phyloP scores from a whole-genome alignment of 2,888 invertebrate genomes.

The Pyrochroa serraticornis region DNA sequence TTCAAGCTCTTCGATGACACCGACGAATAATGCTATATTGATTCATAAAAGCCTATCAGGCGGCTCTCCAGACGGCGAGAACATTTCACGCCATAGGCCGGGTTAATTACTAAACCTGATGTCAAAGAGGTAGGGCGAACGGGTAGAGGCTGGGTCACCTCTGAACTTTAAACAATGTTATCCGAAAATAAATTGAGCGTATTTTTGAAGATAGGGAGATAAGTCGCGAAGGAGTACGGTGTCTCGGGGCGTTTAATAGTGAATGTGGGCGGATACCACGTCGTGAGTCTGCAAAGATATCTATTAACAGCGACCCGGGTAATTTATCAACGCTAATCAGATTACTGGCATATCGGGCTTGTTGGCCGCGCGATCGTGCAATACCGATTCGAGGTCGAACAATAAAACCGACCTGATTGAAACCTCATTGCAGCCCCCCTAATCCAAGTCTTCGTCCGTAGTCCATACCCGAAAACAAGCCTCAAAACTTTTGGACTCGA shows the following conservation, averaged over 20 bases:
- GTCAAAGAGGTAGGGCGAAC: too few relatives aligned
- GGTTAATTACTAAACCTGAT: too few relatives aligned
- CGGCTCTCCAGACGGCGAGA: too few relatives aligned
- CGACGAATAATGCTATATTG: slow-evolving; percentile 15
- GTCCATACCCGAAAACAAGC: too few relatives aligned
- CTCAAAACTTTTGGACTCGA: too few relatives aligned
- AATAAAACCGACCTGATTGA: slow-evolving; percentile 34
- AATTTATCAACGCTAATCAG: slow-evolving; percentile 56
- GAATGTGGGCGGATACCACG: slow-evolving; percentile 41
- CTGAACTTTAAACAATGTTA: slow-evolving; percentile 32
- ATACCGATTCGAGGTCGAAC: slow-evolving; percentile 46
- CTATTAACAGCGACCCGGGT: slow-evolving; percentile 52
- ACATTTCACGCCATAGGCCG: too few relatives aligned
- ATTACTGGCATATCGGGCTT: slow-evolving; percentile 52
- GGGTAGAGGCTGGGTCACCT: slow-evolving; percentile 13
- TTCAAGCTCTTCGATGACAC: slow-evolving; percentile 20
- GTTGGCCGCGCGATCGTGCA: slow-evolving; percentile 51
- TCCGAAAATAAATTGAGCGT: slow-evolving; percentile 36
- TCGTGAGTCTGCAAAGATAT: slow-evolving; percentile 54
- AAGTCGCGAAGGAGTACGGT: slow-evolving; percentile 30
- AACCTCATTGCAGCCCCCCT: slow-evolving; percentile 1
- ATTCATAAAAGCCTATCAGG: slow-evolving; percentile 3
- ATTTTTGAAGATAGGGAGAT: slow-evolving; percentile 35
- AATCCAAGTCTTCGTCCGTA: too few relatives aligned
- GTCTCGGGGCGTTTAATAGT: slow-evolving; percentile 36